phyloP scores from a whole-genome alignment of 64 coral and sea anemone genomes.

The Montipora efflorescens region DNA sequence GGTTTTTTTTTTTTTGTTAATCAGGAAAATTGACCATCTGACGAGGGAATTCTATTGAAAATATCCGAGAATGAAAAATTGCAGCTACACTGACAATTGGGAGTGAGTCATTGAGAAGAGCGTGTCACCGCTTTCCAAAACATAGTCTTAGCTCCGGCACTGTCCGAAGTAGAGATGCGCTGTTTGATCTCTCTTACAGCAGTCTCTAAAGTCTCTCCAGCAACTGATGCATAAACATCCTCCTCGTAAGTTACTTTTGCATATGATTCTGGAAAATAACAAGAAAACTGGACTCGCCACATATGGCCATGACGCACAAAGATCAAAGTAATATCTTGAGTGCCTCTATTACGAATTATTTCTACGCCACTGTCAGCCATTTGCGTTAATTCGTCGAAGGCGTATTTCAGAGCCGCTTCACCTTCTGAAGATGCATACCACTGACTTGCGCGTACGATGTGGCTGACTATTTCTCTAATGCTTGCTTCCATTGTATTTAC shows the following conservation, averaged over 20 bases:
- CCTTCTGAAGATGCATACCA: slow-evolving; percentile 14
- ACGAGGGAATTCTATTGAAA: too few relatives aligned
- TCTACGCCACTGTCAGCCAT: background rate
- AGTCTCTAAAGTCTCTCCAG: background rate
- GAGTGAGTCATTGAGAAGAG: background rate
- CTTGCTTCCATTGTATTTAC: background rate
- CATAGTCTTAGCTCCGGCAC: background rate
- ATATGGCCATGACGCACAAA: background rate
- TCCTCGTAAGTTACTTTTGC: background rate
- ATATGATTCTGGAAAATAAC: slow-evolving; percentile 7
- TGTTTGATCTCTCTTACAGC: background rate
- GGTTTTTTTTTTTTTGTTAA: too few relatives aligned
- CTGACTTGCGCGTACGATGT: background rate
- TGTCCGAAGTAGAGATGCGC: background rate
- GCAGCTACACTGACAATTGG: too few relatives aligned
- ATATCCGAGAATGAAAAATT: too few relatives aligned
- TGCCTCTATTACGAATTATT: slow-evolving; percentile 9
- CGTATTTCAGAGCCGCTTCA: background rate
- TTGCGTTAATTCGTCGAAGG: background rate
- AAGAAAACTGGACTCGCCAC: slow-evolving; percentile 13
- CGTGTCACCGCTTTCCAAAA: background rate
- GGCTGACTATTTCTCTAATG: background rate
- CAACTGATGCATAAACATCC: background rate
- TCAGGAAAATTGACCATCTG: too few relatives aligned
- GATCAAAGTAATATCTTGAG: background rate